These are phyloP conservation scores for Cydia strobilella DNA, from an alignment of 1,140 invertebrate genomes.

Conservation along the genomic window DNA sequence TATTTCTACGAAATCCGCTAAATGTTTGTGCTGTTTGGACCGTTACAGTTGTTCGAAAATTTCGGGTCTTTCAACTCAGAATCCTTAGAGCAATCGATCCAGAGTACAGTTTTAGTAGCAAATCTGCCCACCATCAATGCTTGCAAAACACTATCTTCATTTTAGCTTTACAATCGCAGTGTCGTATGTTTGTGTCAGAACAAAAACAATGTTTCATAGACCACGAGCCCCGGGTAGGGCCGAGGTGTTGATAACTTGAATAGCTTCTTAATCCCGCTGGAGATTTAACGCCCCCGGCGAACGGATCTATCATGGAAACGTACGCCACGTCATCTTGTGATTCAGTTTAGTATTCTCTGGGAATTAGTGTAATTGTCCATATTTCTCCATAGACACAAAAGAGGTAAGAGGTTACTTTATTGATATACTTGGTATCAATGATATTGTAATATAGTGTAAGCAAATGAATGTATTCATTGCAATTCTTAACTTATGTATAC, in stretches of 20 bases:
- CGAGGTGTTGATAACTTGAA: conserved; percentile 44
- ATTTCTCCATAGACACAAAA: too few species aligned
- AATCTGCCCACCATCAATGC: too few species aligned
- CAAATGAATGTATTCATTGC: too few species aligned
- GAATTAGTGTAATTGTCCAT: neutral
- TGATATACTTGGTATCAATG: too few species aligned
- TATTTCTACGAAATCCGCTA: neutral
- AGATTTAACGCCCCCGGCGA: conserved; percentile 49
- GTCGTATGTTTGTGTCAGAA: neutral
- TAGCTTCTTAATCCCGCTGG: conserved; percentile 45
- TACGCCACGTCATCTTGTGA: conserved; percentile 25
- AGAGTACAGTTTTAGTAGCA: too few species aligned
- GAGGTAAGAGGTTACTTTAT: too few species aligned
- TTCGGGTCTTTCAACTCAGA: too few species aligned
- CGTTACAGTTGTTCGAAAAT: neutral
- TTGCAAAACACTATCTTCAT: too few species aligned
- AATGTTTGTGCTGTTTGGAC: neutral
- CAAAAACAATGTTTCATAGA: conserved; percentile 1
- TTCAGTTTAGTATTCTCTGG: conserved; percentile 1
- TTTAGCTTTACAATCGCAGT: too few species aligned
- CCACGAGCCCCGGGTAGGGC: conserved; percentile 30
- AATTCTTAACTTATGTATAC: too few species aligned
- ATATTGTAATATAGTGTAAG: too few species aligned
- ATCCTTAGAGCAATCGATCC: too few species aligned
- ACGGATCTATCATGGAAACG: conserved; percentile 42